Conservation (phyloP, 1,140 invertebrate genomes). For the Daktulosphaira vitifoliae region DNA sequence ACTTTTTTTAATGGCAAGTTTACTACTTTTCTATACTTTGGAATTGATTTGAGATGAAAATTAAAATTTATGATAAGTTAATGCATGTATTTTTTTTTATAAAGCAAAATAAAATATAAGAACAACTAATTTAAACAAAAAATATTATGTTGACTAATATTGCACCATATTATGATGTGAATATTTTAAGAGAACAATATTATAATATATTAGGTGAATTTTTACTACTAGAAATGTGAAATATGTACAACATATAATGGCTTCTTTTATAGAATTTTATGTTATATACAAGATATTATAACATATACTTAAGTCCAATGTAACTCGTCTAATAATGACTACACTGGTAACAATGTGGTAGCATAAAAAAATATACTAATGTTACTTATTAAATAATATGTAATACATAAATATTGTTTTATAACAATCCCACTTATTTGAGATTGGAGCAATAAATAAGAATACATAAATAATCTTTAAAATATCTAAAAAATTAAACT, state of each 20-base stretch:
- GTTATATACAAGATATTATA: constrained; percentile 23
- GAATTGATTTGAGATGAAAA: not conserved
- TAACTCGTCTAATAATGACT: constrained; percentile 4
- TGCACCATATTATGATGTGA: constrained; percentile 28
- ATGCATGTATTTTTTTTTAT: constrained; percentile 11
- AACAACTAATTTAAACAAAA: constrained; percentile 18
- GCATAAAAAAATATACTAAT: constrained; percentile 33
- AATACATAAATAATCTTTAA: constrained; percentile 5
- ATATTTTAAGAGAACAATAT: constrained; percentile 8
- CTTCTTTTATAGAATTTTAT: constrained; percentile 6
- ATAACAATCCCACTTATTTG: too few relatives aligned
- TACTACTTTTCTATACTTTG: not conserved
- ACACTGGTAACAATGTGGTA: constrained; percentile 21
- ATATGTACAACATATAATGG: constrained; percentile 27
- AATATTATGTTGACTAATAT: constrained; percentile 14
- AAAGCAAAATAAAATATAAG: constrained; percentile 18
- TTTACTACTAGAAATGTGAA: constrained; percentile 6
- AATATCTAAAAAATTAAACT: constrained; percentile 7
- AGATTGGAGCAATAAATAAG: too few relatives aligned
- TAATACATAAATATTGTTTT: too few relatives aligned
- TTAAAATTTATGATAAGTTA: not conserved
- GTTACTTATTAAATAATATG: not conserved
- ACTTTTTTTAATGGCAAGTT: constrained; percentile 14
- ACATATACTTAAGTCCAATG: constrained; percentile 14
- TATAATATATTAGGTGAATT: constrained; percentile 2